Evolutionary conservation across 2,888 invertebrate species (phyloP), one percentile per base, ranked within the genome.

Genomic region (Brenthis daphne): DNA sequence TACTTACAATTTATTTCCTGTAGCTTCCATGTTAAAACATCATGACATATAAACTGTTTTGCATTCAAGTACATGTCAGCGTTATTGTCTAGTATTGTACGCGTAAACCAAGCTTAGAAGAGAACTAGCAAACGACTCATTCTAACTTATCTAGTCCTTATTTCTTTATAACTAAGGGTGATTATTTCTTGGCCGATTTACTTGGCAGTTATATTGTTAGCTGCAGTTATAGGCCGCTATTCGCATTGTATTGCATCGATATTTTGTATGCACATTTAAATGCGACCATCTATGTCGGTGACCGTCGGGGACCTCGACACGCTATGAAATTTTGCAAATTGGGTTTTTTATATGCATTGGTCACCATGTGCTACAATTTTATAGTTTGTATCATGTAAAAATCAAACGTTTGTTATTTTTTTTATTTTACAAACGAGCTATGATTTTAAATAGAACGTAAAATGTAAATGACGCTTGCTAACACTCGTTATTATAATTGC

Each of bases 251-350:
- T 78, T 76, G 85, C 85, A 86, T 88, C 85, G 88, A 90, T 90
- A 88, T 90, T 90, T 88, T 87, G 86, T 87, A 89, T 89, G 90
- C 88, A 89, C 89, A 90, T 90, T 90, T 88, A 89, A 91, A 91
- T 89, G 87, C 86, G 88, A 85, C 88, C 90, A 89, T 88, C 84
- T 87, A 83, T 82, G 87, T 82, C 81, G 75, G 78, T 78, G 82
- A 83, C 81, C 82, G 82, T 77, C 79, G 78, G 78, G 77, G 79
- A 57, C 72, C 75, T 77, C 80, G 85, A 86, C 85, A 84, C 76
- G 80, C 78, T 78, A 75, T 83, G 80, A 84, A 85, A 86, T 82
- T 84, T 80, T 74, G 76, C 72, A 79, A 83, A 81, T 80, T 76
- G 77, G 81, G 82, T 84, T 79, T 82, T 71, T 72, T 69, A 67